phyloP scores from a whole-genome alignment of 2,797 vertebrate species.

The Spatula versicolor region DNA sequence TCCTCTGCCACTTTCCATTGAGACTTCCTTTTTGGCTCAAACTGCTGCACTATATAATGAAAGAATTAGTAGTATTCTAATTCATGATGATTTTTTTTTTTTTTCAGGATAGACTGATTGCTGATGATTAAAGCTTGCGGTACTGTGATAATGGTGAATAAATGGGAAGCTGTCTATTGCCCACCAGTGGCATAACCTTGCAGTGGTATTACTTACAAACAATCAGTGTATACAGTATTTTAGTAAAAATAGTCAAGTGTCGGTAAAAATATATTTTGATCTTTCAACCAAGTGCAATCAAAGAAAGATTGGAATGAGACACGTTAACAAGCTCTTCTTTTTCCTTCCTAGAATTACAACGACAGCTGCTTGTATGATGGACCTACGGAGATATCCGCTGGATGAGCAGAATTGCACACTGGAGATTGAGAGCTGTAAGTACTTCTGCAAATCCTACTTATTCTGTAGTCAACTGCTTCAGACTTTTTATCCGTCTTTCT shows the following conservation, averaged over 20 bases:
- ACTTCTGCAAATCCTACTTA: slow-evolving; percentile 56
- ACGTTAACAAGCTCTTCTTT: not conserved
- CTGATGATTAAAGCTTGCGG: not conserved
- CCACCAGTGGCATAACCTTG: not conserved
- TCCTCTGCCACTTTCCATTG: not conserved
- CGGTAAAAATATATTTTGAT: not conserved
- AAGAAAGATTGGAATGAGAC: not conserved
- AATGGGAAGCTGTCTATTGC: not conserved
- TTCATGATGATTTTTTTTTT: not conserved
- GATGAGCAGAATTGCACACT: slow-evolving; percentile 97
- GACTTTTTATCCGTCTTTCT: not conserved
- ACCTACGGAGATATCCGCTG: slow-evolving; percentile 92
- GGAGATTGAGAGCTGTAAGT: slow-evolving; percentile 99
- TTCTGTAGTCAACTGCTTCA: not conserved
- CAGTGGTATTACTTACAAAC: not conserved
- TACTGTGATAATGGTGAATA: not conserved
- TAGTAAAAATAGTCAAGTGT: not conserved
- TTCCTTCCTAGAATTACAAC: slow-evolving; percentile 91
- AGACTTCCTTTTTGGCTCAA: not conserved
- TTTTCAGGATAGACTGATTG: not conserved
- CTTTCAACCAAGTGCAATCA: not conserved
- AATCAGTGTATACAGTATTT: not conserved
- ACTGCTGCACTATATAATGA: not conserved
- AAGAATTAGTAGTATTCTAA: not conserved
- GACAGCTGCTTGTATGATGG: slow-evolving; percentile 98